Evolutionary conservation across 2,113 vertebrate species (phyloP).

Genomic region (Festucalex cinctus): DNA sequence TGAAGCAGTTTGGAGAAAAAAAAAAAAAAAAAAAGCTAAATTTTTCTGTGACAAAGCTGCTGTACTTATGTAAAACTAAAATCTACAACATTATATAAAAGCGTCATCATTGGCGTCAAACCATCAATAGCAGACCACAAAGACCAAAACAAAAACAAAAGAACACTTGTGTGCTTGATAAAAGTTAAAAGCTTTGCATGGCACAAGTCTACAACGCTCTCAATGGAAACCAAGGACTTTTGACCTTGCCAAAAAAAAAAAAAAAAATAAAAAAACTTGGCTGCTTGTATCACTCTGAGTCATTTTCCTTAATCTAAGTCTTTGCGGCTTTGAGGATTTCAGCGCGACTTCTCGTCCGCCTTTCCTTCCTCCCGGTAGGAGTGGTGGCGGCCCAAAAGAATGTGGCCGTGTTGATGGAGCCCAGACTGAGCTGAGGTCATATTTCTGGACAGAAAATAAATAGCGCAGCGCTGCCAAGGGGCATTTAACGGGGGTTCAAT

Average conservation of each 20-base stretch:
- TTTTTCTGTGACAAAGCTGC: no score
- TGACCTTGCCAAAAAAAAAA: slow-evolving; percentile 3
- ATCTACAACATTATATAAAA: no score
- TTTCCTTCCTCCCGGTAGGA: slow-evolving; percentile 59
- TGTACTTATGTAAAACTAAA: no score
- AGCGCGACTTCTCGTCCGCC: slow-evolving; percentile 34
- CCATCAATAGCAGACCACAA: no score
- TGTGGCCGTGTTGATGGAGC: slow-evolving; percentile 47
- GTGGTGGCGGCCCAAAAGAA: slow-evolving; percentile 41
- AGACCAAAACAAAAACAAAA: no score
- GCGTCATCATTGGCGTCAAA: no score
- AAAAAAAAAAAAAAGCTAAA: no score
- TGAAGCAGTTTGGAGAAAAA: no score
- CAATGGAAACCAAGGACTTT: slow-evolving; percentile 7
- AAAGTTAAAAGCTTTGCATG: background rate
- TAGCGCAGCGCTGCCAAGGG: slow-evolving; percentile 44
- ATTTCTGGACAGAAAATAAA: slow-evolving; percentile 66
- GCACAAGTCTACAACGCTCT: background rate
- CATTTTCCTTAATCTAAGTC: slow-evolving; percentile 13
- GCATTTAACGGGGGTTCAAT: slow-evolving; percentile 35
- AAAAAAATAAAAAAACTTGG: slow-evolving; percentile 11
- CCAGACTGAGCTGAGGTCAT: slow-evolving; percentile 58
- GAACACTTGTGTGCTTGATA: background rate
- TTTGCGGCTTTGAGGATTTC: slow-evolving; percentile 34
- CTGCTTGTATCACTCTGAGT: slow-evolving; percentile 10